These are phyloP conservation scores for Operophtera brumata DNA, from an alignment of 2,888 invertebrate species.

Conservation along the genomic window DNA sequence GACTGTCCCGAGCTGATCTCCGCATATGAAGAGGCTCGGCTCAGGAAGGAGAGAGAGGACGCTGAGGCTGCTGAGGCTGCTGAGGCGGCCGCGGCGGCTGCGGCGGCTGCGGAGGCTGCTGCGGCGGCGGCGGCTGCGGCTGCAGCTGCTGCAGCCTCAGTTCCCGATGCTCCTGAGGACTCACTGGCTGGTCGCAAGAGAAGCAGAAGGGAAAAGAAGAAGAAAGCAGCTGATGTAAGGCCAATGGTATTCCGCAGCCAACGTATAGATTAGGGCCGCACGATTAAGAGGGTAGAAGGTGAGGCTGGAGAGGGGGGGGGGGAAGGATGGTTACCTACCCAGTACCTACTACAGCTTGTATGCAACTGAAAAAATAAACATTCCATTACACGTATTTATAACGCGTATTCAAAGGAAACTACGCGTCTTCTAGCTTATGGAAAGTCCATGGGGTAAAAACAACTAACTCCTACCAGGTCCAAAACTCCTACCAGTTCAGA, in stretches of 20 bases:
- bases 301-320: too few relatives aligned
- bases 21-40: constrained; percentile 84
- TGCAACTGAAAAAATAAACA: too few relatives aligned
- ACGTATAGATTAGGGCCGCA: too few relatives aligned
- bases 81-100: constrained; percentile 27
- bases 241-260: background rate
- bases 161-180: constrained; percentile 51
- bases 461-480: too few relatives aligned
- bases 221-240: constrained; percentile 46
- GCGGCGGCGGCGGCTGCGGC: constrained; percentile 19
- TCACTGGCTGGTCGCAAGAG: constrained; percentile 53
- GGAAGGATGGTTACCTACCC: too few relatives aligned
- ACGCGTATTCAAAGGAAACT: too few relatives aligned
- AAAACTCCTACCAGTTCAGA: too few relatives aligned
- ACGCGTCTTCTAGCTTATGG: too few relatives aligned
- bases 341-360: too few relatives aligned
- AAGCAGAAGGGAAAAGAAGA: constrained; percentile 58
- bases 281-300: too few relatives aligned
- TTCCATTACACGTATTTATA: too few relatives aligned
- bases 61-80: constrained; percentile 32
- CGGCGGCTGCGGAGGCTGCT: constrained; percentile 19
- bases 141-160: constrained; percentile 22
- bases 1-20: constrained; percentile 88
- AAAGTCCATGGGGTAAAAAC: too few relatives aligned
- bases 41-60: constrained; percentile 64